These are phyloP conservation scores for Cololabis saira DNA, from an alignment of 2,113 vertebrate species.

Conservation along the genomic window DNA sequence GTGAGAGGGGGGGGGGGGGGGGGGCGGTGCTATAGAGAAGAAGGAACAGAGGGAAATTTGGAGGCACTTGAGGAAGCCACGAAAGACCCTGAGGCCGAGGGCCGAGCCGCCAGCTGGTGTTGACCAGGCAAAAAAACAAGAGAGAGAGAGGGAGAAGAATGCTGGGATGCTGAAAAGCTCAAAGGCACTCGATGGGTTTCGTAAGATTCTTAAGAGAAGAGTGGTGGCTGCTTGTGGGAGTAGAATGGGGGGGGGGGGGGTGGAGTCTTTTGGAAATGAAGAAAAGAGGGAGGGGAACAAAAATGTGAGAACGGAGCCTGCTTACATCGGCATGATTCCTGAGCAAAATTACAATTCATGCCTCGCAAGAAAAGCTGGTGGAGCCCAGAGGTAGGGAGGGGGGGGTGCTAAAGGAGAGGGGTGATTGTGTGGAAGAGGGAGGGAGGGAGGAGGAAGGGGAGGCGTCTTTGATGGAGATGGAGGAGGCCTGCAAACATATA, in stretches of 20 bases:
- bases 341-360: slow-evolving; percentile 41
- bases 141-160: not conserved
- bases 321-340: slow-evolving; percentile 30
- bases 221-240: slow-evolving; percentile 11
- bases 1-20: slow-evolving; percentile 60
- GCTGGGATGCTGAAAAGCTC: slow-evolving; percentile 51
- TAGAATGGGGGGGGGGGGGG: not conserved
- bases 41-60: slow-evolving; percentile 19
- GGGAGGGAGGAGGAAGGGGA: slow-evolving; percentile 17
- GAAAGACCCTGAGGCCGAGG: slow-evolving; percentile 24
- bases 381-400: not conserved
- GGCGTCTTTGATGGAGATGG: slow-evolving; percentile 45
- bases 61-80: slow-evolving; percentile 42
- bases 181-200: slow-evolving; percentile 41
- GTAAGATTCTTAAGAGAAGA: slow-evolving; percentile 51
- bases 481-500: slow-evolving; percentile 32
- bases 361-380: slow-evolving; percentile 23
- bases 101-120: slow-evolving; percentile 33
- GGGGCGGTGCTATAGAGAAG: slow-evolving; percentile 64
- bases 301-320: slow-evolving; percentile 50
- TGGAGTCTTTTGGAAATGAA: slow-evolving; percentile 24
- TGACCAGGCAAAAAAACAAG: slow-evolving; percentile 23
- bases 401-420: not conserved
- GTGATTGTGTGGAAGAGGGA: slow-evolving; percentile 11
- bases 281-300: slow-evolving; percentile 14